phyloP scores from a whole-genome alignment of 1,140 invertebrate genomes.

The Drosophila bipectinata region DNA sequence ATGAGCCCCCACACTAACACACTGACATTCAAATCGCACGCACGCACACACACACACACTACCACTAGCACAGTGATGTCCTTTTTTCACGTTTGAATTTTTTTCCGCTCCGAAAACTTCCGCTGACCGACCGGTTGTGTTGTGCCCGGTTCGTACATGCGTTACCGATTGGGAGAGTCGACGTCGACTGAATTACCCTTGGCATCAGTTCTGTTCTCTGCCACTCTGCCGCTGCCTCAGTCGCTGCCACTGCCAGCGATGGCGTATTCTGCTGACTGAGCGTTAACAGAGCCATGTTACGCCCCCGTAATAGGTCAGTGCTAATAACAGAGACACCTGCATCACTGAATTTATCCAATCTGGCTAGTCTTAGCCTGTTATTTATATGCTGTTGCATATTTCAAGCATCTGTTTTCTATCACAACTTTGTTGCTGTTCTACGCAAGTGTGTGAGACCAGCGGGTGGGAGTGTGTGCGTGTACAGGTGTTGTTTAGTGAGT shows the following conservation, averaged over 20 bases:
- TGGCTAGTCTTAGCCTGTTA: slow-evolving; percentile 75
- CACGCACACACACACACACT: slow-evolving; percentile 20
- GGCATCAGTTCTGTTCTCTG: slow-evolving; percentile 5
- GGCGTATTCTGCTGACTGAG: not conserved
- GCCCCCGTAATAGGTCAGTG: slow-evolving; percentile 63
- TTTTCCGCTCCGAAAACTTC: slow-evolving; percentile 30
- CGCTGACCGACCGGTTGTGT: slow-evolving; percentile 35
- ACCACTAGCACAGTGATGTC: slow-evolving; percentile 33
- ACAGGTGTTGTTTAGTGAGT: slow-evolving; percentile 14
- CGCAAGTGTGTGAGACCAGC: slow-evolving; percentile 31
- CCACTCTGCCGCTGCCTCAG: slow-evolving; percentile 5
- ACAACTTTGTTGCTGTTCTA: slow-evolving; percentile 61
- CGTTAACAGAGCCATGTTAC: slow-evolving; percentile 52
- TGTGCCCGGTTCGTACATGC: slow-evolving; percentile 12
- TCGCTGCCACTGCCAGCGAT: not conserved
- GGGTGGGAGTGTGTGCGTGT: slow-evolving; percentile 14
- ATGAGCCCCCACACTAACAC: slow-evolving; percentile 49
- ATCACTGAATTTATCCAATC: slow-evolving; percentile 51
- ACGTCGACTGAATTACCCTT: slow-evolving; percentile 61
- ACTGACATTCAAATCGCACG: slow-evolving; percentile 17
- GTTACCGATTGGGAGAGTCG: slow-evolving; percentile 55
- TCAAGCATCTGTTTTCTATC: slow-evolving; percentile 60
- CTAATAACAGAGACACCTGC: slow-evolving; percentile 60
- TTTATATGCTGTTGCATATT: slow-evolving; percentile 79
- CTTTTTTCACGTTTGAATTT: slow-evolving; percentile 54